A percentile compares a stretch with the other conserved stretches of the same genome.
These are phyloP conservation scores for Aethina tumida DNA, from an alignment of 1,140 invertebrate genomes.

Conservation along the genomic window DNA sequence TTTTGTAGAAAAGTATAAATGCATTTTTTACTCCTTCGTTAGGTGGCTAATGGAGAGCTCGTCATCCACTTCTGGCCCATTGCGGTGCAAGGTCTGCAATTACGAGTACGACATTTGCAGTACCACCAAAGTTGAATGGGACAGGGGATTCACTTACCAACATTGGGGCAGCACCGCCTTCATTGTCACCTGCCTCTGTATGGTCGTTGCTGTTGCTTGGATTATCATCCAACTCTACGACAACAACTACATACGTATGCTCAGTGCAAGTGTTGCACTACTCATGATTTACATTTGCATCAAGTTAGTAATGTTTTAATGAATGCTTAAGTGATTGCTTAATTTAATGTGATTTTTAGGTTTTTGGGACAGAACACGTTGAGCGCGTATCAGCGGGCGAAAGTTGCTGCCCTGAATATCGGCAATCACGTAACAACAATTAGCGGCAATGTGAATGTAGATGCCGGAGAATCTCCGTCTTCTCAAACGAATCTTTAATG, in stretches of 20 bases:
- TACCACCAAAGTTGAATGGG: constrained; percentile 57
- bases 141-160: constrained; percentile 65
- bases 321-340: not conserved
- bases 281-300: constrained; percentile 76
- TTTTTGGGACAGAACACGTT: constrained; percentile 79
- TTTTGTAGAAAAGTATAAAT: too few species aligned
- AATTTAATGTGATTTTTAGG: constrained; percentile 37
- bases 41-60: constrained; percentile 34
- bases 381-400: constrained; percentile 76
- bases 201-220: constrained; percentile 68
- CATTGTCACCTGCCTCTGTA: constrained; percentile 64
- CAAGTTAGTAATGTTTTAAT: constrained; percentile 47
- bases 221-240: constrained; percentile 69
- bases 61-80: constrained; percentile 21
- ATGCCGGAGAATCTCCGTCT: too few species aligned
- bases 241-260: constrained; percentile 64
- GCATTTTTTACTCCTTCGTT: constrained; percentile 6
- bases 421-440: constrained; percentile 43
- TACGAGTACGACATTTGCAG: constrained; percentile 38
- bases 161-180: constrained; percentile 62
- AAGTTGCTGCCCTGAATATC: constrained; percentile 80
- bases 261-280: constrained; percentile 68
- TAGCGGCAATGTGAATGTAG: constrained; percentile 42
- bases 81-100: constrained; percentile 33
- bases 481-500: too few species aligned